phyloP scores from a whole-genome alignment of 2,888 invertebrate genomes.

The Tiliacea aurago region DNA sequence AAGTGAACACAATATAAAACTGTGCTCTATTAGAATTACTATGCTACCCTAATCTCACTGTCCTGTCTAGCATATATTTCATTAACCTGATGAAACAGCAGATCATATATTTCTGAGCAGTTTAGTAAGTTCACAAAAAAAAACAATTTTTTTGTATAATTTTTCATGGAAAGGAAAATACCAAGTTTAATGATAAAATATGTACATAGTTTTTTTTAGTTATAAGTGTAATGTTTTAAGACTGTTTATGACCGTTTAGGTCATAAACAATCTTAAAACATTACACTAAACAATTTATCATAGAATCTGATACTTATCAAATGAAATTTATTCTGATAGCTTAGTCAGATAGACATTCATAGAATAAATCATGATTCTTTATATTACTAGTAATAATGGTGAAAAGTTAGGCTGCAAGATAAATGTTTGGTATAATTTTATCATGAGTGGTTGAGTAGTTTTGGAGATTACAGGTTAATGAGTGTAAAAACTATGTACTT shows the following conservation, averaged over 20 bases:
- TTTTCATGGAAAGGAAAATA: conserved; percentile 29
- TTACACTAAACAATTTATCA: conserved; percentile 49
- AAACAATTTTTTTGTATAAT: neutral
- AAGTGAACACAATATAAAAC: neutral
- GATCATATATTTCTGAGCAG: neutral
- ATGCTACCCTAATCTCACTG: neutral
- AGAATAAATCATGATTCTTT: conserved; percentile 46
- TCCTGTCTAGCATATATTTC: neutral
- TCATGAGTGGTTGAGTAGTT: conserved; percentile 12
- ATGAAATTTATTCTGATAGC: conserved; percentile 50
- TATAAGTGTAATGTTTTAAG: no score
- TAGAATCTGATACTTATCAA: conserved; percentile 53
- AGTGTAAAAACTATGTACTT: neutral
- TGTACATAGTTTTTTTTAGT: no score
- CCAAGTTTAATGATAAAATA: conserved; percentile 30
- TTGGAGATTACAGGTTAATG: conserved; percentile 16
- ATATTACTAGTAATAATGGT: conserved; percentile 1
- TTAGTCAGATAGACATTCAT: conserved; percentile 39
- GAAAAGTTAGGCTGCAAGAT: conserved; percentile 9
- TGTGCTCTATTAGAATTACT: neutral
- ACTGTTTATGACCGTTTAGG: no score
- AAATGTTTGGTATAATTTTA: conserved; percentile 6
- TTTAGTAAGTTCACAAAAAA: conserved; percentile 8
- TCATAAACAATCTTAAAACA: conserved; percentile 25
- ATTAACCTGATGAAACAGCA: neutral